Percentiles rank a stretch among this genome's conserved stretches.
Evolutionary conservation across 2,797 vertebrate genomes (phyloP).

Genomic region (Peromyscus aztecus): DNA sequence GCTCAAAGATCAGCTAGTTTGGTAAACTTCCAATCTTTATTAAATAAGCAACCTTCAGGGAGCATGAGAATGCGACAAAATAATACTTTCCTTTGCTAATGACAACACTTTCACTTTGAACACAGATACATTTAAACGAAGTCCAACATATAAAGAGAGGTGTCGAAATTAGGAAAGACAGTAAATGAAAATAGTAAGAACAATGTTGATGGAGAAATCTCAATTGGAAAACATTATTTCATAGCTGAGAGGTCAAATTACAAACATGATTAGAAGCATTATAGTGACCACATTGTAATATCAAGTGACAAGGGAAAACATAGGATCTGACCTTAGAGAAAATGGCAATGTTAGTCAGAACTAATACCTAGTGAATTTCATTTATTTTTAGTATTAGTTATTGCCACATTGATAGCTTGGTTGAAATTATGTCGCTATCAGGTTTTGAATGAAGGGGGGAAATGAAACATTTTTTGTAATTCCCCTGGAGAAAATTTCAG

Average conservation of each 20-base stretch:
- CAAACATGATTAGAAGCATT: constrained; percentile 56
- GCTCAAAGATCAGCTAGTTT: not conserved
- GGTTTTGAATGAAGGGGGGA: not conserved
- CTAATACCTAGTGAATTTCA: not conserved
- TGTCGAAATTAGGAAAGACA: not conserved
- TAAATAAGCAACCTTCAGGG: constrained; percentile 39
- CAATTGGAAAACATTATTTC: not conserved
- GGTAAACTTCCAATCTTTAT: not conserved
- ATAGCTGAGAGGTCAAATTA: constrained; percentile 6
- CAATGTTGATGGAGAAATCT: not conserved
- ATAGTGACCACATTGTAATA: constrained; percentile 38
- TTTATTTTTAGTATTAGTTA: not conserved
- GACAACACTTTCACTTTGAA: constrained; percentile 30
- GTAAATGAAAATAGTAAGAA: not conserved
- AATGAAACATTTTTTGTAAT: not conserved
- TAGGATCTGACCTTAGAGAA: not conserved
- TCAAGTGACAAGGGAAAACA: constrained; percentile 38
- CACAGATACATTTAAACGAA: constrained; percentile 22
- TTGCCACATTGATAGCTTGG: rapidly evolving
- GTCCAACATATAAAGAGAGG: constrained; percentile 36
- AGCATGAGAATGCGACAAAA: constrained; percentile 44
- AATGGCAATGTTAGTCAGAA: not conserved
- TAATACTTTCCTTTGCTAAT: constrained; percentile 22
- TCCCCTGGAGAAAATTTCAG: not conserved
- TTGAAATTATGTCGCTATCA: not conserved